A percentile compares a stretch with the other conserved stretches of the same genome.
phyloP scores from a whole-genome alignment of 2,113 vertebrate genomes.

The Proteles cristata region DNA sequence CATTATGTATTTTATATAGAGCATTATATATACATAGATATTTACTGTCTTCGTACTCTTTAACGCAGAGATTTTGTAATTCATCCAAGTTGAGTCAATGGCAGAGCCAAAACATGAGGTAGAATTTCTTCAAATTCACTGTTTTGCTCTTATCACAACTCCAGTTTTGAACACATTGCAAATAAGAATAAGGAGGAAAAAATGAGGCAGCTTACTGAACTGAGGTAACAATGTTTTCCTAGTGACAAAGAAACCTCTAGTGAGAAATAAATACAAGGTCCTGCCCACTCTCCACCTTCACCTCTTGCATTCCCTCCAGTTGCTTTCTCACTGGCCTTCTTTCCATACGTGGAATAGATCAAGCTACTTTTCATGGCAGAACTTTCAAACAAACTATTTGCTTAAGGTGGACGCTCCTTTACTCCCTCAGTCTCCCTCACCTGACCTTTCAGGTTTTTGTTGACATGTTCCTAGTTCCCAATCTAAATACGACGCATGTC shows the following conservation, averaged over 20 bases:
- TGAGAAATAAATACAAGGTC: neutral
- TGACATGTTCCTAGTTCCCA: neutral
- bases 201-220: neutral
- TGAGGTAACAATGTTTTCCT: neutral
- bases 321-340: neutral
- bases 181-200: neutral
- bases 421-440: neutral
- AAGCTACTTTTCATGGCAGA: neutral
- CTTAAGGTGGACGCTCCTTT: neutral
- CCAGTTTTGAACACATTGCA: neutral
- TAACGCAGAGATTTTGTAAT: neutral
- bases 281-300: neutral
- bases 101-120: conserved; percentile 6
- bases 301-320: neutral
- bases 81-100: neutral
- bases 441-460: neutral
- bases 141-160: neutral
- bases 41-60: neutral
- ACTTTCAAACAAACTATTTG: neutral
- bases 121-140: conserved; percentile 12
- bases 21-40: neutral
- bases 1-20: neutral
- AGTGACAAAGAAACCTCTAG: neutral
- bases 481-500: neutral
- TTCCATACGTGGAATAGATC: neutral